Percentiles rank a stretch among this genome's conserved stretches.
Evolutionary conservation across 2,113 vertebrate genomes (phyloP).

Genomic region (Eira barbara): DNA sequence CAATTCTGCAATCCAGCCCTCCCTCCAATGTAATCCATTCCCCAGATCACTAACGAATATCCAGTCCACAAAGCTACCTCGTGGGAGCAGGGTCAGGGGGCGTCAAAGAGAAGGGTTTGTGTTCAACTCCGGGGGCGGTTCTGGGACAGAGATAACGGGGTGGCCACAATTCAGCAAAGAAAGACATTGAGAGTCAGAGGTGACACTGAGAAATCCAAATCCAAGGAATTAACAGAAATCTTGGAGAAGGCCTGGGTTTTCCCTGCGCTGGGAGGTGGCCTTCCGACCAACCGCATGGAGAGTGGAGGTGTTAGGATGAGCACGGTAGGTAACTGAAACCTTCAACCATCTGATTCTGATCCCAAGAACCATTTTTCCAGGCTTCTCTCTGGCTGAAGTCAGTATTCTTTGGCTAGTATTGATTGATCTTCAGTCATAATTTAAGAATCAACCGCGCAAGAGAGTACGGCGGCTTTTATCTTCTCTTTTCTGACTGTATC

Average conservation of each 20-base stretch:
- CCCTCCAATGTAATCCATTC: background rate
- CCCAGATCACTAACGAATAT: background rate
- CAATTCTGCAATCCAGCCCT: background rate
- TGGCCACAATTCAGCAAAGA: background rate
- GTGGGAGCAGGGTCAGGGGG: background rate
- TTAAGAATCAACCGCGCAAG: background rate
- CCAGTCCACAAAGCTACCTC: background rate
- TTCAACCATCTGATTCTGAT: background rate
- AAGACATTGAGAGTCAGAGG: background rate
- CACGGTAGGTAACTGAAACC: background rate
- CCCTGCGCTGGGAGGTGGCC: background rate
- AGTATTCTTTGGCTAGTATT: background rate
- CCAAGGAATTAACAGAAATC: background rate
- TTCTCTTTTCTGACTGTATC: background rate
- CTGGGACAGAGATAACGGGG: background rate
- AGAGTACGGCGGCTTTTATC: background rate
- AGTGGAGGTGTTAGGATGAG: background rate
- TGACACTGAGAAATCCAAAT: background rate
- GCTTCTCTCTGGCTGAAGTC: background rate
- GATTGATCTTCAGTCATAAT: constrained; percentile 24
- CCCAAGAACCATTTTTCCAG: background rate
- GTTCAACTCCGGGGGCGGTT: background rate
- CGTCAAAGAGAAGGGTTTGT: background rate
- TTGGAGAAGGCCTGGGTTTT: background rate
- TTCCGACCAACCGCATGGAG: background rate